Evolutionary conservation across 2,113 vertebrate genomes (phyloP).

Genomic region (Gymnogyps californianus): DNA sequence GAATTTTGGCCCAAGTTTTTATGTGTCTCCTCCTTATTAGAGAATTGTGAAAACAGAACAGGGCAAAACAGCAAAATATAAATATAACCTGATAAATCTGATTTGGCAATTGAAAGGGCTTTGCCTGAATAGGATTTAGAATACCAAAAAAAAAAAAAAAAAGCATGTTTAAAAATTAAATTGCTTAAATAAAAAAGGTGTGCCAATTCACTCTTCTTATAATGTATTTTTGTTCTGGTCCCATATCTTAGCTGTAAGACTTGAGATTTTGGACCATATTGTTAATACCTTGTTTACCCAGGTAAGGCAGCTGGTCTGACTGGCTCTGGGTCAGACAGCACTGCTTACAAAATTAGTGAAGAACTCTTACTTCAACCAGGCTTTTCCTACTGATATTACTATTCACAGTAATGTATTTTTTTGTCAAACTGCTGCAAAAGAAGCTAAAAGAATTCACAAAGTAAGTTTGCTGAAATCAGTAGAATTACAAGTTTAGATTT

Average conservation of each 20-base stretch:
- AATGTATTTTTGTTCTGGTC: background rate
- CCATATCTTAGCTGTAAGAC: background rate
- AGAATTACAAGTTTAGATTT: background rate
- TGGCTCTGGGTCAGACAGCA: background rate
- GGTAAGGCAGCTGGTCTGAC: background rate
- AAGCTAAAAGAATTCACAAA: background rate
- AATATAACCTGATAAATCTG: background rate
- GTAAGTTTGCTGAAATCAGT: background rate
- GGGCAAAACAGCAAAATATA: background rate
- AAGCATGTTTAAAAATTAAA: background rate
- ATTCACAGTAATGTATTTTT: background rate
- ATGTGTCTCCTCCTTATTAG: background rate
- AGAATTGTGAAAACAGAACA: background rate
- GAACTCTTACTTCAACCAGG: background rate
- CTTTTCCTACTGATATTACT: background rate
- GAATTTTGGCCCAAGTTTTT: background rate
- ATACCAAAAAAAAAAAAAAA: too few species aligned
- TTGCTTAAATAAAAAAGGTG: background rate
- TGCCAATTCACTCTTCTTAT: background rate
- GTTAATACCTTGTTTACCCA: background rate
- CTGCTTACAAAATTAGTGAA: background rate
- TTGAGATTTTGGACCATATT: background rate
- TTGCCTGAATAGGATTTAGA: background rate
- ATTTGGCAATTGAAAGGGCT: background rate
- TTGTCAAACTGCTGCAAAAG: background rate